Percentiles rank a stretch among this genome's conserved stretches.
Conservation (phyloP, 2,888 invertebrate species). For the Caradrina clavipalpis region DNA sequence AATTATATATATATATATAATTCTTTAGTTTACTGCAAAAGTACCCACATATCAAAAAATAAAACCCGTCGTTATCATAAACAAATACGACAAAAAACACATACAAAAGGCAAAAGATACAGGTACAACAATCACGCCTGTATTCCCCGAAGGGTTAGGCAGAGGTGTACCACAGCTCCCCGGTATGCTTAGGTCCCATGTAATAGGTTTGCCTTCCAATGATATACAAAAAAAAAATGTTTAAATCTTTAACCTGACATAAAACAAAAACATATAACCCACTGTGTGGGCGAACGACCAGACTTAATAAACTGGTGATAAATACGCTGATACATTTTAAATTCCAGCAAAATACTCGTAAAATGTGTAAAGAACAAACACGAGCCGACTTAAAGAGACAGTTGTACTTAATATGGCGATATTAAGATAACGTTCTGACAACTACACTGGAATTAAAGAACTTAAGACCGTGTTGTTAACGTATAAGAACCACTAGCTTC, state of each 20-base stretch:
- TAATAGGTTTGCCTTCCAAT: too few relatives aligned
- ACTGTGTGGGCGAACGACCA: constrained; percentile 17
- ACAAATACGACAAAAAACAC: too few relatives aligned
- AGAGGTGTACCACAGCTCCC: too few relatives aligned
- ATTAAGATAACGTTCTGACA: constrained; percentile 52
- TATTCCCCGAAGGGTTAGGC: too few relatives aligned
- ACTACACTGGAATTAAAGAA: constrained; percentile 32
- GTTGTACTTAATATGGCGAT: constrained; percentile 48
- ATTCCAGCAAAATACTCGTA: constrained; percentile 55
- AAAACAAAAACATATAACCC: constrained; percentile 12
- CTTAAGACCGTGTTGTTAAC: constrained; percentile 7
- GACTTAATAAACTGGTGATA: constrained; percentile 50
- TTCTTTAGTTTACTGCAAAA: too few relatives aligned
- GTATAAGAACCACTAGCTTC: background rate
- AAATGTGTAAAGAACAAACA: constrained; percentile 61
- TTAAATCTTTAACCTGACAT: background rate
- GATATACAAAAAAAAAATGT: too few relatives aligned
- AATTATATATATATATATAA: too few relatives aligned
- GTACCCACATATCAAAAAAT: too few relatives aligned
- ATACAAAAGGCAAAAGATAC: too few relatives aligned
- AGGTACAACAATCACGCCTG: too few relatives aligned
- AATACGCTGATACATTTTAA: constrained; percentile 55
- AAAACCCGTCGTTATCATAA: too few relatives aligned
- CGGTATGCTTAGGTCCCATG: too few relatives aligned
- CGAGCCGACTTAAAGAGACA: constrained; percentile 48